Conservation (phyloP, 2,888 invertebrate species). For the Electrophaes corylata region DNA sequence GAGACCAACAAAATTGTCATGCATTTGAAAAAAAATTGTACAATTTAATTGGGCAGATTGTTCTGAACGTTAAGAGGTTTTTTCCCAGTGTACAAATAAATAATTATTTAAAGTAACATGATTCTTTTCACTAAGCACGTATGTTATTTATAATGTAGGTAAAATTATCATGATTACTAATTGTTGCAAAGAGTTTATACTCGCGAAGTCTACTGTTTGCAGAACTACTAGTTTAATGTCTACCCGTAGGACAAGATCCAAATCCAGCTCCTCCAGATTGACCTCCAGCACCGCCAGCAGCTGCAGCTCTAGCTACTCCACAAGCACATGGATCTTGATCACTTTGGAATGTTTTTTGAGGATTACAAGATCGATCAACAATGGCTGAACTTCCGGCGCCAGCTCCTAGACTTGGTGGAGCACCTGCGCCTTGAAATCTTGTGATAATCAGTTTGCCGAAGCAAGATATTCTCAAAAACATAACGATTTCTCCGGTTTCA, state of each 20-base stretch:
- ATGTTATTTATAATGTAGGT: too few species aligned
- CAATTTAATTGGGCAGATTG: too few species aligned
- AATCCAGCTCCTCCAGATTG: constrained; percentile 43
- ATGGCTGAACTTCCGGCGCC: constrained; percentile 47
- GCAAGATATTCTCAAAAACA: constrained; percentile 87
- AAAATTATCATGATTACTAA: too few species aligned
- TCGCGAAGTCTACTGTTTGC: too few species aligned
- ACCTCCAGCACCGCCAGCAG: constrained; percentile 32
- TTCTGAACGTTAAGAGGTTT: too few species aligned
- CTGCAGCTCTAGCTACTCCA: constrained; percentile 53
- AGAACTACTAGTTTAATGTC: too few species aligned
- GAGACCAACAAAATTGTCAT: too few species aligned
- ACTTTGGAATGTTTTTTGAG: constrained; percentile 61
- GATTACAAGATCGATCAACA: constrained; percentile 69
- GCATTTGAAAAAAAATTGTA: too few species aligned
- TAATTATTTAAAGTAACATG: too few species aligned
- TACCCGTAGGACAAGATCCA: constrained; percentile 62
- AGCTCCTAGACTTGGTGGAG: constrained; percentile 56
- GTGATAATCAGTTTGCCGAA: constrained; percentile 87
- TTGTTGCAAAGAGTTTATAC: too few species aligned
- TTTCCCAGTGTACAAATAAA: too few species aligned
- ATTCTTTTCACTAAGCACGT: too few species aligned
- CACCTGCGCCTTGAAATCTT: constrained; percentile 82
- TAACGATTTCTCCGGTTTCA: constrained; percentile 83
- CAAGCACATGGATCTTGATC: constrained; percentile 68